Evolutionary conservation across 2,113 vertebrate species (phyloP).

Genomic region (Microcebus murinus): DNA sequence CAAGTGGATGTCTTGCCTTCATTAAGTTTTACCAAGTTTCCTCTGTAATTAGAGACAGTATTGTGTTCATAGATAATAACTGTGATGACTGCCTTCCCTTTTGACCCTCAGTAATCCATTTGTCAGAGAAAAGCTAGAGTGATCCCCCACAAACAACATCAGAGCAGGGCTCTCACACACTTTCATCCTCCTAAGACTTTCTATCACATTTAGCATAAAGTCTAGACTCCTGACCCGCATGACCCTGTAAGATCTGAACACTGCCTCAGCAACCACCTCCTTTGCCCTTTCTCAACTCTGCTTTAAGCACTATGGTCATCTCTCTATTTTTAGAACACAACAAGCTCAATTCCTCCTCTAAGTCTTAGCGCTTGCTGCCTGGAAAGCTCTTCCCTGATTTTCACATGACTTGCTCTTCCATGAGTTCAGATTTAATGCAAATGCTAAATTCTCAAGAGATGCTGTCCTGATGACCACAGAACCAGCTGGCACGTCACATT

Average conservation of each 20-base stretch:
- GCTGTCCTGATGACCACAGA: not conserved
- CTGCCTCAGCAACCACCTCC: not conserved
- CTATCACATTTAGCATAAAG: not conserved
- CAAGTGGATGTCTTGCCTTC: not conserved
- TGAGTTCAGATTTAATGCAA: not conserved
- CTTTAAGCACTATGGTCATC: not conserved
- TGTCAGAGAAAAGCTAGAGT: not conserved
- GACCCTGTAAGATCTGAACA: not conserved
- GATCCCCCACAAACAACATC: not conserved
- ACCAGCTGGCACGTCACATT: not conserved
- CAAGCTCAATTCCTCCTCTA: not conserved
- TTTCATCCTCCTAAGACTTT: not conserved
- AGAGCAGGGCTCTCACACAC: not conserved
- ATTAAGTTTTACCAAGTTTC: constrained; percentile 6
- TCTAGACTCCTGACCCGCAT: not conserved
- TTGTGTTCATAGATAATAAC: constrained; percentile 8
- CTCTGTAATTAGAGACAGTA: not conserved
- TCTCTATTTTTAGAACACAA: not conserved
- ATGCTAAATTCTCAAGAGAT: not conserved
- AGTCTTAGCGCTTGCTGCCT: not conserved
- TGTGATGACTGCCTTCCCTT: not conserved
- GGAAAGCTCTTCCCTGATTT: not conserved
- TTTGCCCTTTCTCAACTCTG: not conserved
- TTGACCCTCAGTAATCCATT: not conserved
- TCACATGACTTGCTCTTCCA: not conserved